phyloP scores from a whole-genome alignment of 1,140 invertebrate species.

The Heliconius hermathena region DNA sequence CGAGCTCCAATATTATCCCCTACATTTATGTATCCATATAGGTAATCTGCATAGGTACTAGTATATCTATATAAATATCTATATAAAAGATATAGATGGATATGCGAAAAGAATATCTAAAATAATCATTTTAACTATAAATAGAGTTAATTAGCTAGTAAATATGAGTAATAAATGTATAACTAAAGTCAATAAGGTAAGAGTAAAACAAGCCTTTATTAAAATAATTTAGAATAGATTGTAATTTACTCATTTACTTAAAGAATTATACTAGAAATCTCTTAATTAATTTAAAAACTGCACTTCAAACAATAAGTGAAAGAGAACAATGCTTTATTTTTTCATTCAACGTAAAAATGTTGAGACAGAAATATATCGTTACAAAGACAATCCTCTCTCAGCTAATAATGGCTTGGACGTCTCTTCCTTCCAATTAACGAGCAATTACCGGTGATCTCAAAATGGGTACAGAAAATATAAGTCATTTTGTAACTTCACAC shows the following conservation, averaged over 20 bases:
- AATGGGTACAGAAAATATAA: conserved; percentile 31
- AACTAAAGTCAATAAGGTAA: not conserved
- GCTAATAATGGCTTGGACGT: conserved; percentile 28
- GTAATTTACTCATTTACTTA: no score
- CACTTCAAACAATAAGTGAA: not conserved
- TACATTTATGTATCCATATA: not conserved
- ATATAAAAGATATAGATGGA: no score
- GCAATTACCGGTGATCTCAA: conserved; percentile 35
- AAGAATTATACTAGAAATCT: no score
- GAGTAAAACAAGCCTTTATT: no score
- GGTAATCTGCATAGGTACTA: no score
- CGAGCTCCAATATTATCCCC: no score
- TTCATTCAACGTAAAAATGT: conserved; percentile 5
- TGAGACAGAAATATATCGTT: conserved; percentile 15
- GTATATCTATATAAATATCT: no score
- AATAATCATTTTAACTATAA: not conserved
- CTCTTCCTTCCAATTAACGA: conserved; percentile 35
- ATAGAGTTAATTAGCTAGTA: not conserved
- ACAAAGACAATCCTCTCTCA: conserved; percentile 21
- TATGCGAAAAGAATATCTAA: not conserved
- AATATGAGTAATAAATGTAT: not conserved
- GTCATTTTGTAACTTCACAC: conserved; percentile 26
- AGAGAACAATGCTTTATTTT: not conserved
- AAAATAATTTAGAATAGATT: no score
- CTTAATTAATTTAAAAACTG: not conserved